These are phyloP conservation scores for Autographa gamma DNA, from an alignment of 2,888 invertebrate genomes.

Conservation along the genomic window DNA sequence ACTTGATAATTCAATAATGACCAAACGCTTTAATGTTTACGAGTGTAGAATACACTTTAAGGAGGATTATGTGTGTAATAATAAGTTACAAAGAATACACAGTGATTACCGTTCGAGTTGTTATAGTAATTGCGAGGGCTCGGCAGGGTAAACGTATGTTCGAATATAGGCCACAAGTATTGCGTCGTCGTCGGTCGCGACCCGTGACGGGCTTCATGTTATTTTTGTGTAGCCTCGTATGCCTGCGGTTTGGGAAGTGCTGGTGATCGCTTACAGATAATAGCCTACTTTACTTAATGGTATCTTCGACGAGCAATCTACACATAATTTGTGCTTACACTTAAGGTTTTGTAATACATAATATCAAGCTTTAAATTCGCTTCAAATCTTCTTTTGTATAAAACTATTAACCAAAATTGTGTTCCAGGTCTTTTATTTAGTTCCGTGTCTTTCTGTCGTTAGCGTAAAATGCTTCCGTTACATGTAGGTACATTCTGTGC, in stretches of 20 bases:
- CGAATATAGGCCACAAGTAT: slow-evolving; percentile 81
- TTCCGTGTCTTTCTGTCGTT: slow-evolving; percentile 70
- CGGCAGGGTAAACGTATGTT: slow-evolving; percentile 68
- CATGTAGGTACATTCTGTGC: slow-evolving; percentile 52
- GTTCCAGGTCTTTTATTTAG: slow-evolving; percentile 45
- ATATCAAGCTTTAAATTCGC: background rate
- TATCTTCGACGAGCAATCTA: slow-evolving; percentile 43
- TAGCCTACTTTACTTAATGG: slow-evolving; percentile 57
- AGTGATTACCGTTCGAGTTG: slow-evolving; percentile 66
- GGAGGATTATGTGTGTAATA: slow-evolving; percentile 47
- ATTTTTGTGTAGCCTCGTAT: slow-evolving; percentile 81
- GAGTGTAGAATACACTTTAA: slow-evolving; percentile 26
- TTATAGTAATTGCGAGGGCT: slow-evolving; percentile 65
- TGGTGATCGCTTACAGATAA: slow-evolving; percentile 71
- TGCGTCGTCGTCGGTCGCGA: slow-evolving; percentile 62
- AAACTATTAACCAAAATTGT: slow-evolving; percentile 28
- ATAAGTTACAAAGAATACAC: slow-evolving; percentile 54
- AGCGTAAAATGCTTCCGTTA: slow-evolving; percentile 65
- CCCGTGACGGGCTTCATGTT: slow-evolving; percentile 79
- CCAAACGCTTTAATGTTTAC: slow-evolving; percentile 37
- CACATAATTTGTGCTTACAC: background rate
- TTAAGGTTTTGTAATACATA: background rate
- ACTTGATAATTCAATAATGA: slow-evolving; percentile 33
- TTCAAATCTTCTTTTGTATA: slow-evolving; percentile 25
- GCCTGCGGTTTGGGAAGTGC: slow-evolving; percentile 78